Evolutionary conservation across 2,113 vertebrate genomes (phyloP).

Genomic region (Pseudorhombus dupliciocellatus): DNA sequence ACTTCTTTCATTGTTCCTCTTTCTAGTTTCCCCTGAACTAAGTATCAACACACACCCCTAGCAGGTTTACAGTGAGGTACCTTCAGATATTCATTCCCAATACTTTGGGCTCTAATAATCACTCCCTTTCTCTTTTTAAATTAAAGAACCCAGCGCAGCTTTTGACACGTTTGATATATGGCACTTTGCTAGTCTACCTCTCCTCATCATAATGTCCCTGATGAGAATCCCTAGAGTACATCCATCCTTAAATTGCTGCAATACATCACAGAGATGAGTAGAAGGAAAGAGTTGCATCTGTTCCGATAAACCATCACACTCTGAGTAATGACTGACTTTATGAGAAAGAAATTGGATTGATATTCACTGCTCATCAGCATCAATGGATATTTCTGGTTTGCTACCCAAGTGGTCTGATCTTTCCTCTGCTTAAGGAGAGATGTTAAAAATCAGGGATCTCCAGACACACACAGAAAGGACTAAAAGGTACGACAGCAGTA

Average conservation of each 20-base stretch:
- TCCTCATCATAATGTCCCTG: slow-evolving; percentile 58
- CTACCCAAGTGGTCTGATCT: no score
- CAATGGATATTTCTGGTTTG: no score
- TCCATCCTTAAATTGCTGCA: slow-evolving; percentile 58
- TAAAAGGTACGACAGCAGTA: no score
- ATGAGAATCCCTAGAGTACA: slow-evolving; percentile 63
- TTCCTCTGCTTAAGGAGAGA: no score
- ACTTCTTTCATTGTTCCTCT: no score
- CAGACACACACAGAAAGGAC: no score
- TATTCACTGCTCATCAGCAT: slow-evolving; percentile 22
- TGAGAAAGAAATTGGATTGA: slow-evolving; percentile 29
- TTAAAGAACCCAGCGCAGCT: background rate
- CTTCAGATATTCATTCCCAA: slow-evolving; percentile 5
- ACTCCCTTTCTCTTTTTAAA: slow-evolving; percentile 12
- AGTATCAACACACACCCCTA: slow-evolving; percentile 9
- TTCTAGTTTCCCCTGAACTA: no score
- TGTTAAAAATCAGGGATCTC: no score
- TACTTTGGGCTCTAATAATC: slow-evolving; percentile 11
- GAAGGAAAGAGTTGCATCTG: slow-evolving; percentile 36
- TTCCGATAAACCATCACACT: slow-evolving; percentile 48
- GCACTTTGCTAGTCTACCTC: slow-evolving; percentile 15
- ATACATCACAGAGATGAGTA: slow-evolving; percentile 64
- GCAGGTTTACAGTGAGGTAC: background rate
- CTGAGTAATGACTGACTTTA: slow-evolving; percentile 20
- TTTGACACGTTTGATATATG: slow-evolving; percentile 57